A percentile compares a stretch with the other conserved stretches of the same genome.
Evolutionary conservation across 2,888 invertebrate genomes (phyloP).

Genomic region (Gymnocheta viridis): DNA sequence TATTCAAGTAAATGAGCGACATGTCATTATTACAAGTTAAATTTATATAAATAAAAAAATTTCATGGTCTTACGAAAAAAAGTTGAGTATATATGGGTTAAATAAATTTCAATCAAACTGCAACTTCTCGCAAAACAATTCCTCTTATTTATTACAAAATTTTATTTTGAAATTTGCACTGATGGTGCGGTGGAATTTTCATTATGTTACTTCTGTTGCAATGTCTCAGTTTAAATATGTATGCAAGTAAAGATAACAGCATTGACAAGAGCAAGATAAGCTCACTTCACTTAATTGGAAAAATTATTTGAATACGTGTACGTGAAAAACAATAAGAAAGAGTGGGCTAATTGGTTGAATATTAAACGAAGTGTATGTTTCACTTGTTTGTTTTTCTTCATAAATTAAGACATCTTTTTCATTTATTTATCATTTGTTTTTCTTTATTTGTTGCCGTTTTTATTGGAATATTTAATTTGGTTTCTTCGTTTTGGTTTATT

Average conservation of each 20-base stretch:
- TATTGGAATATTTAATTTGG: background rate
- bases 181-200: too few relatives aligned
- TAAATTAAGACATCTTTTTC: conserved; percentile 7
- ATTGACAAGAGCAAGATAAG: background rate
- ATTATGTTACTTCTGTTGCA: background rate
- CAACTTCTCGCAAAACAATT: too few relatives aligned
- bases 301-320: background rate
- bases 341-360: conserved; percentile 42
- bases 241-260: background rate
- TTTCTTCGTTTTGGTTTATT: background rate
- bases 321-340: background rate
- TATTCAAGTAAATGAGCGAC: too few relatives aligned
- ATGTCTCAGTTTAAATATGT: background rate
- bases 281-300: background rate
- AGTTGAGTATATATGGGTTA: too few relatives aligned
- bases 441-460: background rate
- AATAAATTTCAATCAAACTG: too few relatives aligned
- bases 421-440: background rate
- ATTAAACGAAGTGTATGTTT: conserved; percentile 54
- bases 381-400: conserved; percentile 28
- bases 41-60: too few relatives aligned
- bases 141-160: too few relatives aligned
- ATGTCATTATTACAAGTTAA: too few relatives aligned
- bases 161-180: too few relatives aligned
- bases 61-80: too few relatives aligned